Evolutionary conservation across 2,888 invertebrate genomes (phyloP).

Genomic region (Chrysodeixis includens): DNA sequence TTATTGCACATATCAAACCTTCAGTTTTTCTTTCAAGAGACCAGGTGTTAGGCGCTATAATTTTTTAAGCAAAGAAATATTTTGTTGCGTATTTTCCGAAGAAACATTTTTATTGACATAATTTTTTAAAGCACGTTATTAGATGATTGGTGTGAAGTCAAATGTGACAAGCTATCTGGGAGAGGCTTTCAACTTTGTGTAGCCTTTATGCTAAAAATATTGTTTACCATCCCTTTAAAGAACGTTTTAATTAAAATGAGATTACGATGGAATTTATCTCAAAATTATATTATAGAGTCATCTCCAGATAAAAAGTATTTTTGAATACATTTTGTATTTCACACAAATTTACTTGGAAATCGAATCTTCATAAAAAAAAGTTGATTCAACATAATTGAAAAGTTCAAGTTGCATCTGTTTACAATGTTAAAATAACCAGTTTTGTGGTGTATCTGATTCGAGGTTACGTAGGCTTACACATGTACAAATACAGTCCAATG

Average conservation of each 20-base stretch:
- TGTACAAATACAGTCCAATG: constrained; percentile 2
- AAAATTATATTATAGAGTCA: neutral
- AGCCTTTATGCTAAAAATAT: neutral
- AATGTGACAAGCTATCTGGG: neutral
- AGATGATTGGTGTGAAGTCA: neutral
- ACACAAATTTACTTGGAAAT: neutral
- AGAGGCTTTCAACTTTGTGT: neutral
- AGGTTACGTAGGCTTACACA: neutral
- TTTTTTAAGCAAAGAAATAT: neutral
- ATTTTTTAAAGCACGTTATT: constrained; percentile 8
- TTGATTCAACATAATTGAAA: neutral
- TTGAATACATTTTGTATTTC: neutral
- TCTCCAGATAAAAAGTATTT: neutral
- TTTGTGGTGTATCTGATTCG: neutral
- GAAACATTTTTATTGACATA: constrained; percentile 22
- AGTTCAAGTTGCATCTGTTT: neutral
- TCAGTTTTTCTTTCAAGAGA: neutral
- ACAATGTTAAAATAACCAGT: constrained; percentile 1
- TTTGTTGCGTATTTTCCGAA: constrained; percentile 7
- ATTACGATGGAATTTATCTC: neutral
- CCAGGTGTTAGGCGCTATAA: neutral
- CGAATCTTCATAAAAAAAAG: neutral
- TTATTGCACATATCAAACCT: neutral
- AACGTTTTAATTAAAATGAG: neutral
- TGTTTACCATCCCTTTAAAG: neutral